Evolutionary conservation across 2,888 invertebrate genomes (phyloP).

Genomic region (Aporophyla nigra): DNA sequence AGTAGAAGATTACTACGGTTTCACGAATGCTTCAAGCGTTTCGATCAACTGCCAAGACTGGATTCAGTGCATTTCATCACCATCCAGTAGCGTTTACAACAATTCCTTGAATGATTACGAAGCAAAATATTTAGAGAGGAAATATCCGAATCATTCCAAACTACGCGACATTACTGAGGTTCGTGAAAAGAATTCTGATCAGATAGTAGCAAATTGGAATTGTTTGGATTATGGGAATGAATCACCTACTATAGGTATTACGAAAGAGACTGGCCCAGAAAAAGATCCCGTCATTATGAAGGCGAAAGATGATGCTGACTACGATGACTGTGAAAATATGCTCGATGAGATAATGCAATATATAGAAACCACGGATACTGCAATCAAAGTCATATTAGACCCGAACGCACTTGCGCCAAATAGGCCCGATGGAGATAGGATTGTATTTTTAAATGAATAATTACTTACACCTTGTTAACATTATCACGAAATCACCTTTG

Average conservation of each 20-base stretch:
- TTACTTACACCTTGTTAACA: constrained; percentile 27
- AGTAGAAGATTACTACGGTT: constrained; percentile 80
- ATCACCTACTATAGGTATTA: constrained; percentile 37
- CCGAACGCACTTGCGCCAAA: constrained; percentile 80
- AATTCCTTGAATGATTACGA: constrained; percentile 80
- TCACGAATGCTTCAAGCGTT: constrained; percentile 82
- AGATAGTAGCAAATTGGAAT: constrained; percentile 55
- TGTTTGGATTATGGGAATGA: constrained; percentile 48
- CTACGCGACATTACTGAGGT: constrained; percentile 64
- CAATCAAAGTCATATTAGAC: constrained; percentile 70
- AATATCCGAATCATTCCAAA: constrained; percentile 72
- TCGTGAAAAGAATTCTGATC: constrained; percentile 61
- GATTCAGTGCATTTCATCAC: constrained; percentile 80
- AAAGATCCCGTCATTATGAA: constrained; percentile 28
- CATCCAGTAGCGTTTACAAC: constrained; percentile 80
- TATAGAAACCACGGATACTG: constrained; percentile 76
- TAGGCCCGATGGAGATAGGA: constrained; percentile 79
- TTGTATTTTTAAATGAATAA: constrained; percentile 81
- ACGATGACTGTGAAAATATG: constrained; percentile 79
- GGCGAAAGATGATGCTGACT: constrained; percentile 57
- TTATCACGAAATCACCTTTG: constrained; percentile 34
- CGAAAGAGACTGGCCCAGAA: constrained; percentile 50
- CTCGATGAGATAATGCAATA: constrained; percentile 86
- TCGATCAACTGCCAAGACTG: constrained; percentile 85
- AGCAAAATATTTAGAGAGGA: constrained; percentile 74